Evolutionary conservation across 2,888 invertebrate genomes (phyloP).

Genomic region (Acleris holmiana): DNA sequence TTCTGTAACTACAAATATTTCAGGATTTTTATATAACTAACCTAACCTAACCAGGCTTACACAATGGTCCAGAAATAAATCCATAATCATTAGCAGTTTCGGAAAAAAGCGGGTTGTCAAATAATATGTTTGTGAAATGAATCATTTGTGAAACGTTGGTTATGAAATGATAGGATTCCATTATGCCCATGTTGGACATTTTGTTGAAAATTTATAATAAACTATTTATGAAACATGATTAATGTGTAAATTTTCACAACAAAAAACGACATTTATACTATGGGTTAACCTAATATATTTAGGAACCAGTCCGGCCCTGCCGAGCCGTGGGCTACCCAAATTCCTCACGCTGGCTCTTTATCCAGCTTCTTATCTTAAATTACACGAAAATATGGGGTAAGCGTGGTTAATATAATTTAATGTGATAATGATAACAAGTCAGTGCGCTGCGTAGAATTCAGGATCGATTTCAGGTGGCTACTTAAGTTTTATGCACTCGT

Average conservation of each 20-base stretch:
- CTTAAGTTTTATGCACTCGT: slow-evolving; percentile 32
- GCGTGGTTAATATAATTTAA: slow-evolving; percentile 36
- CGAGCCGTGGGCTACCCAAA: slow-evolving; percentile 75
- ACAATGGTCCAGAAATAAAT: too few species aligned
- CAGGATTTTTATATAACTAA: too few species aligned
- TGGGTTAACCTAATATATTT: slow-evolving; percentile 40
- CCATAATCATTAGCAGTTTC: too few species aligned
- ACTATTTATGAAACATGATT: slow-evolving; percentile 5
- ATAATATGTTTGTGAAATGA: too few species aligned
- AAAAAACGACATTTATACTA: slow-evolving; percentile 30
- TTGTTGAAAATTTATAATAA: too few species aligned
- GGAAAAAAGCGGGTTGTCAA: too few species aligned
- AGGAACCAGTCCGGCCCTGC: slow-evolving; percentile 54
- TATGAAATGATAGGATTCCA: too few species aligned
- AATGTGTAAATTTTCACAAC: background rate
- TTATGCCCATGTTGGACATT: too few species aligned
- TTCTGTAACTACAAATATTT: too few species aligned
- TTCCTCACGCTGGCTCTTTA: slow-evolving; percentile 59
- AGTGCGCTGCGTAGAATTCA: slow-evolving; percentile 14
- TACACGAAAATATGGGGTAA: slow-evolving; percentile 46
- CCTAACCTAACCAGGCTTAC: too few species aligned
- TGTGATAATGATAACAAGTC: slow-evolving; percentile 34
- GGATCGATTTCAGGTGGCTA: slow-evolving; percentile 11
- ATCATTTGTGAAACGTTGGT: too few species aligned
- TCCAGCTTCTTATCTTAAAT: slow-evolving; percentile 50